Evolutionary conservation across 2,888 invertebrate genomes (phyloP), one percentile per base, ranked within the genome.

Genomic region (Leptothorax acervorum): DNA sequence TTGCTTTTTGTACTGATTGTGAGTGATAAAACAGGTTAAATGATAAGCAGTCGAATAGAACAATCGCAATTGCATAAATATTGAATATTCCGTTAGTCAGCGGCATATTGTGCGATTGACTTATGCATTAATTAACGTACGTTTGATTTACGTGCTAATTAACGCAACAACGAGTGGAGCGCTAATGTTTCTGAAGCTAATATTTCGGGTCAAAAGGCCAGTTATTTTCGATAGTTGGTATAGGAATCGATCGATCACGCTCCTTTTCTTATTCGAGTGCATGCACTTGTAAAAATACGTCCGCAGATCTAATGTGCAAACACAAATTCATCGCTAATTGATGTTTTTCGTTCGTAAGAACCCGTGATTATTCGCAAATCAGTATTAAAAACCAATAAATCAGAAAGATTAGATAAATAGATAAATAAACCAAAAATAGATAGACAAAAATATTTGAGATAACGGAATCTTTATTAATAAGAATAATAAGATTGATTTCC

Each of bases 121-220:
- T 81, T 81, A 73, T 60, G 18, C 73, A 73, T 73, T 81, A 81
- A 81, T 79, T 79, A 71, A 71, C 12, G 73, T 18, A 18, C 73
- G 57, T 48, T 73, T 60, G 48, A 79, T 79, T 78, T 71, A 48
- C 51, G 48, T 60, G n/a, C 73, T 79, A 79, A 79, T 81, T 81
- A 73, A 57, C 12, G 60, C 48, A 15, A 51, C 18, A 28, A 28
- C 31, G 15, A 78, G n/a, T 28, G 9, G 8, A 35, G 12, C 53
- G 35, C 48, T 81, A 73, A 73, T 79, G 60, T 73, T 81, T 81
- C 48, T 48, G 74, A 23, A 35, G 45, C 60, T 60, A 51, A 60
- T 62, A 81, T 48, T 60, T 81, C 28, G 18, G 39, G 48, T 73
- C 48, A 57, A 79, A 81, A 81, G 79, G 57, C 73, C 79, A 79